phyloP scores from a whole-genome alignment of 2,113 vertebrate species.

The Gracilinanus agilis region DNA sequence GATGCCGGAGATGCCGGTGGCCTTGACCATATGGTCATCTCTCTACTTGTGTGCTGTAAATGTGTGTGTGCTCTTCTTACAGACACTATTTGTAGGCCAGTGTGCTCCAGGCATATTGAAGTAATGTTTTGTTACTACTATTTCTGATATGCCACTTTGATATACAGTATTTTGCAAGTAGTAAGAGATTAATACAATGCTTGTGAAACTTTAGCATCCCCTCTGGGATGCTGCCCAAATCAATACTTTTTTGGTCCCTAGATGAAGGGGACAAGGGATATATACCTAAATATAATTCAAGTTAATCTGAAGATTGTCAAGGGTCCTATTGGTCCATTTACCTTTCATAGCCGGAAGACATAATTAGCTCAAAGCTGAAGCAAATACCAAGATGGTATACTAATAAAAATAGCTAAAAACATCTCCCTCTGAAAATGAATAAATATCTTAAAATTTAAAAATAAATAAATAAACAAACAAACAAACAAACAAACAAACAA shows the following conservation, averaged over 20 bases:
- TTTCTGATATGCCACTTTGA: neutral
- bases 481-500: no score
- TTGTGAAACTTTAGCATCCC: neutral
- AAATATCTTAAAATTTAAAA: no score
- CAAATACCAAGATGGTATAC: no score
- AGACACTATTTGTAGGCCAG: neutral
- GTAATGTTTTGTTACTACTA: neutral
- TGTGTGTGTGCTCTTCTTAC: neutral
- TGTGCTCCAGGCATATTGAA: neutral
- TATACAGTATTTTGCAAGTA: neutral
- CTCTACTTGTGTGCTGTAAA: neutral
- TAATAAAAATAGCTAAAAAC: neutral
- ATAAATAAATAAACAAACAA: no score
- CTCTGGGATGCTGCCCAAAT: neutral
- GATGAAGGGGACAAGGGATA: neutral
- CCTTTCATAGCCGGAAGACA: neutral
- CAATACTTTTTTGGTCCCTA: neutral
- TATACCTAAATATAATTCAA: neutral
- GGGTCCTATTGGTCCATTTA: neutral
- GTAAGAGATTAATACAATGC: neutral
- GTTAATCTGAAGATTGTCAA: neutral
- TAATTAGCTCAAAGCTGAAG: neutral
- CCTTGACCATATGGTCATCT: neutral
- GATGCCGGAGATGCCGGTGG: neutral
- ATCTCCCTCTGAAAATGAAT: no score